A percentile compares a stretch with the other conserved stretches of the same genome.
phyloP scores from a whole-genome alignment of 23 tunicate genomes.

The Trididemnum clinides region DNA sequence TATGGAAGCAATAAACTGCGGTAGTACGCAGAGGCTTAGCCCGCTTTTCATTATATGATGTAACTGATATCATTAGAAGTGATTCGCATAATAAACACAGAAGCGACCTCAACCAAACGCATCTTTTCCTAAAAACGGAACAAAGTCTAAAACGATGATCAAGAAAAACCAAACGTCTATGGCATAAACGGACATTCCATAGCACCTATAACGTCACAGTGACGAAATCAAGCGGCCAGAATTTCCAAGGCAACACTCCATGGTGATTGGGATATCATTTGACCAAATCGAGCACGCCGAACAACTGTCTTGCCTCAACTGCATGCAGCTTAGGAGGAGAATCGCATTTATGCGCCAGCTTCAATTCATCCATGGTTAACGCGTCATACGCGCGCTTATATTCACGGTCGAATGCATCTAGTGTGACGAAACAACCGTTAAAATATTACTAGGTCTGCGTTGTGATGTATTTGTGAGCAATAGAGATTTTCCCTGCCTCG shows the following conservation, averaged over 20 bases:
- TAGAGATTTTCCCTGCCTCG: no score
- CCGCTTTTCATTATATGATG: no score
- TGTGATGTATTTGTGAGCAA: no score
- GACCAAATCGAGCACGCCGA: conserved; percentile 72
- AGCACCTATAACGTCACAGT: conserved; percentile 34
- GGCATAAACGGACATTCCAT: background rate
- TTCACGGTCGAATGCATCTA: conserved; percentile 83
- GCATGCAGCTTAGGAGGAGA: conserved; percentile 65
- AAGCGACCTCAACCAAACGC: no score
- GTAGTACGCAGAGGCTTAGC: no score
- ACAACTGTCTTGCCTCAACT: conserved; percentile 49
- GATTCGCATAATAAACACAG: no score
- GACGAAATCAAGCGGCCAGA: background rate
- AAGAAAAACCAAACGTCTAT: background rate
- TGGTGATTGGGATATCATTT: background rate
- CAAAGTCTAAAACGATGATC: background rate
- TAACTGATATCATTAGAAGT: no score
- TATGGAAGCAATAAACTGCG: no score
- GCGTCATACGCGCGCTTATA: conserved; percentile 79
- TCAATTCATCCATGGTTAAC: conserved; percentile 48
- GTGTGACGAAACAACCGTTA: no score
- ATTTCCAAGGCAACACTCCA: background rate
- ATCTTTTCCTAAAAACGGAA: no score
- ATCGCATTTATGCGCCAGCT: conserved; percentile 60
- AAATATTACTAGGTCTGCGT: no score